Percentiles rank a stretch among this genome's conserved stretches.
Conservation (phyloP, 2,113 vertebrate species). For the Excalfactoria chinensis region DNA sequence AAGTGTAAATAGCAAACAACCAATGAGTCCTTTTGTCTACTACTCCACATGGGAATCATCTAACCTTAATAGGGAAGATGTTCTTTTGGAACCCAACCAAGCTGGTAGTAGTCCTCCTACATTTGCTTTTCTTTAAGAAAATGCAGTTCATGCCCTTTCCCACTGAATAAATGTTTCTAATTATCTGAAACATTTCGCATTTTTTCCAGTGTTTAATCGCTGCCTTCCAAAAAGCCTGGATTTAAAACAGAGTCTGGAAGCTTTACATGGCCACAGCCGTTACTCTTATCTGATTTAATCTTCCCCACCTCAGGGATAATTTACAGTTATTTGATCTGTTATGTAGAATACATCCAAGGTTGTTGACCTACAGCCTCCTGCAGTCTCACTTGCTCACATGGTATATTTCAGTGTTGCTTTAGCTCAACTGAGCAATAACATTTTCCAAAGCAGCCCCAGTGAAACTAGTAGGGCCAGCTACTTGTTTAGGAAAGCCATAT, state of each 20-base stretch:
- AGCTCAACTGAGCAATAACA: background rate
- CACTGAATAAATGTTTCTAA: constrained; percentile 38
- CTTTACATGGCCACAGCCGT: background rate
- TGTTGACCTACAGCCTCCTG: background rate
- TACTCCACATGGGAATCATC: background rate
- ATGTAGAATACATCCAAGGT: background rate
- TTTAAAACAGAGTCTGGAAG: background rate
- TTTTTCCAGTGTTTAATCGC: constrained; percentile 13
- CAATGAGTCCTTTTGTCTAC: background rate
- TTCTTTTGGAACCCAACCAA: constrained; percentile 3
- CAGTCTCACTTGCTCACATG: background rate
- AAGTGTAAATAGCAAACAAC: background rate
- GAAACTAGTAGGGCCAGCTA: background rate
- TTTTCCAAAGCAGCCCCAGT: background rate
- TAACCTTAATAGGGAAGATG: background rate
- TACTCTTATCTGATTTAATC: constrained; percentile 17
- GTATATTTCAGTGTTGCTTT: background rate
- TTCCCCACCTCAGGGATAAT: background rate
- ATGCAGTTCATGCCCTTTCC: constrained; percentile 43
- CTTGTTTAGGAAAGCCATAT: background rate
- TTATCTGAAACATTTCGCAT: constrained; percentile 14
- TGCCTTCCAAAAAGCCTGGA: background rate
- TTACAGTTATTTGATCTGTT: constrained; percentile 14
- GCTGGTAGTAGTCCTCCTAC: background rate
- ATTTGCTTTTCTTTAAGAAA: constrained; percentile 26